Evolutionary conservation across 2,113 vertebrate species (phyloP).

Genomic region (Potamarius usumacintae): DNA sequence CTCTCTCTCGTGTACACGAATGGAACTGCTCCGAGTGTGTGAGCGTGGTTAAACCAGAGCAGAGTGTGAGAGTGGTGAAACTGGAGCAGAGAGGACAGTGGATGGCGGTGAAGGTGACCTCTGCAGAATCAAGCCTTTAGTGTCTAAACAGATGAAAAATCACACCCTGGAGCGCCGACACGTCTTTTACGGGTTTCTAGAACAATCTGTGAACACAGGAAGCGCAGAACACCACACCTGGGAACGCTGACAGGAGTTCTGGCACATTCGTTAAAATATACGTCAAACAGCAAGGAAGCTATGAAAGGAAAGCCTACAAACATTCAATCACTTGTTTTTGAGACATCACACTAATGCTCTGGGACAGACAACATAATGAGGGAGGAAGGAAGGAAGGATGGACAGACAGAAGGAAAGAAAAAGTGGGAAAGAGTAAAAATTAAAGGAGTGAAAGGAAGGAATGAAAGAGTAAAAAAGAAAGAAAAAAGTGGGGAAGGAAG

Average conservation of each 20-base stretch:
- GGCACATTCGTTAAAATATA: background rate
- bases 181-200: background rate
- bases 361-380: too few relatives aligned
- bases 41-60: background rate
- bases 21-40: background rate
- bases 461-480: background rate
- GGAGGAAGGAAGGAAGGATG: too few relatives aligned
- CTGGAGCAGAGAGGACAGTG: background rate
- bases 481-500: background rate
- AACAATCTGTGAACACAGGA: background rate
- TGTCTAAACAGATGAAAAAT: constrained; percentile 3
- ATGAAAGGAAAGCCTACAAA: background rate
- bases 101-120: background rate
- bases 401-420: too few relatives aligned
- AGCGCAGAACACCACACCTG: background rate
- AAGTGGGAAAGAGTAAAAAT: background rate
- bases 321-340: too few relatives aligned
- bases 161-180: background rate
- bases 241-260: background rate
- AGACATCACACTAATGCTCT: too few relatives aligned
- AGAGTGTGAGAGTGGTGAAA: constrained; percentile 27
- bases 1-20: background rate
- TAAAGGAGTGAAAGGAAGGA: background rate
- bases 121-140: background rate
- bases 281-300: background rate